phyloP scores from a whole-genome alignment of 2,888 invertebrate genomes.

The Theodoxus fluviatilis region DNA sequence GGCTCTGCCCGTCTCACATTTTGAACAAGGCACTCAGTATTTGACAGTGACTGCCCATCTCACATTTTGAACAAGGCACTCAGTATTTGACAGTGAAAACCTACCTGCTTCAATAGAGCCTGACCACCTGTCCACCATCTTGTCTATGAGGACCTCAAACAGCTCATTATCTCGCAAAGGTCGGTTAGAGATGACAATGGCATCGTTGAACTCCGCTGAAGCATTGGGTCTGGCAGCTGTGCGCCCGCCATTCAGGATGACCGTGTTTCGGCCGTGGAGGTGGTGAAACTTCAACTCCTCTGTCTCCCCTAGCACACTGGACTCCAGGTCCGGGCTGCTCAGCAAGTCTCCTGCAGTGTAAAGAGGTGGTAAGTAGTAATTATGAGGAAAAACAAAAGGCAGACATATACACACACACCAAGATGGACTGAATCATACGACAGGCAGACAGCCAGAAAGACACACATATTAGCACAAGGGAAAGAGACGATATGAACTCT shows the following conservation, averaged over 20 bases:
- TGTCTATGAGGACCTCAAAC: conserved; percentile 89
- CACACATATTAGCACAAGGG: no score
- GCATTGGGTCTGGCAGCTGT: conserved; percentile 87
- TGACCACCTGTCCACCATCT: conserved; percentile 91
- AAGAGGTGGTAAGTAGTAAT: no score
- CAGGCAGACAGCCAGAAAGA: no score
- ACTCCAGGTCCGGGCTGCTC: conserved; percentile 52
- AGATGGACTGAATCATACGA: no score
- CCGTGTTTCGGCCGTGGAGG: conserved; percentile 87
- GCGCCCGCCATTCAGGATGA: conserved; percentile 82
- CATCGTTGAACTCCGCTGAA: conserved; percentile 91
- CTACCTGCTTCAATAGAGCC: conserved; percentile 88
- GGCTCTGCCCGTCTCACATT: no score
- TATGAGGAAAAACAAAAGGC: no score
- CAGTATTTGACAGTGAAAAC: no score
- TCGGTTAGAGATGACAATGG: conserved; percentile 88
- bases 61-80: no score
- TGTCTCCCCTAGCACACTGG: conserved; percentile 43
- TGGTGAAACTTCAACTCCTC: conserved; percentile 82
- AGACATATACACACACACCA: no score
- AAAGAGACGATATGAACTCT: no score
- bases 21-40: no score
- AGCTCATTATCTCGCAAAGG: conserved; percentile 88
- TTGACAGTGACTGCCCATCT: no score
- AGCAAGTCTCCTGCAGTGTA: conserved; percentile 44